Evolutionary conservation across 2,888 invertebrate species (phyloP), one percentile per base, ranked within the genome.

Genomic region (Serrognathus titanus): DNA sequence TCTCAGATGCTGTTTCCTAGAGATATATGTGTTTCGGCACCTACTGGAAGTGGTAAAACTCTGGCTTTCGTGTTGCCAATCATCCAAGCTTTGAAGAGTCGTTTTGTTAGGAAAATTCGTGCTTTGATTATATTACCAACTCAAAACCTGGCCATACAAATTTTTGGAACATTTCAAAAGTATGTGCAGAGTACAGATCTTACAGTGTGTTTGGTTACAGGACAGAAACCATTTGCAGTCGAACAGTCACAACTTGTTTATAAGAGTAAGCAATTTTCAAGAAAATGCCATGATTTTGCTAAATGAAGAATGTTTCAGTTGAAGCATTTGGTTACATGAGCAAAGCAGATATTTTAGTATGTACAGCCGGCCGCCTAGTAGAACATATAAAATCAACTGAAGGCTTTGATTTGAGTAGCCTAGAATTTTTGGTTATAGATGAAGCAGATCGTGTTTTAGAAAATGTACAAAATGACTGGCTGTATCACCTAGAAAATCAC

Each of bases 21-120:
- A 64, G 98, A 99, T 76, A 82, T 97, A 51, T 98, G 98, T 79
- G 93, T 99, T 31, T 96, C 95, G 41, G 96, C 97, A 12, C 97
- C 98, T 1, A 98, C 98, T 1, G 97, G 97, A 12, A 97, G 96
- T 80, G 98, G 98, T 13, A 98, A 98, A 81, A 98, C 98, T 1
- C 78, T 98, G 56, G 89, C 96, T 2, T 98, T 93, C 83, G 94
- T 92, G 48, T 78, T 98, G 60, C 98, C 98, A 6, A 86, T 97
- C 47, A 80, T 97, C 38, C 92, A 95, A 80, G 83, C 87, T 48
- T 60, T 76, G 49, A 71, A 69, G 58, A 62, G 62, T 51, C 63
- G 61, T 50, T 61, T 60, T 35, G 58, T 70, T 4, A 75, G 70
- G 54, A 83, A 85, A 71, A 81, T 94, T 24, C 82, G 92, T 65